A percentile compares a stretch with the other conserved stretches of the same genome.
These are phyloP conservation scores for Cephus pulcher DNA, from an alignment of 2,888 invertebrate species.

Conservation along the genomic window DNA sequence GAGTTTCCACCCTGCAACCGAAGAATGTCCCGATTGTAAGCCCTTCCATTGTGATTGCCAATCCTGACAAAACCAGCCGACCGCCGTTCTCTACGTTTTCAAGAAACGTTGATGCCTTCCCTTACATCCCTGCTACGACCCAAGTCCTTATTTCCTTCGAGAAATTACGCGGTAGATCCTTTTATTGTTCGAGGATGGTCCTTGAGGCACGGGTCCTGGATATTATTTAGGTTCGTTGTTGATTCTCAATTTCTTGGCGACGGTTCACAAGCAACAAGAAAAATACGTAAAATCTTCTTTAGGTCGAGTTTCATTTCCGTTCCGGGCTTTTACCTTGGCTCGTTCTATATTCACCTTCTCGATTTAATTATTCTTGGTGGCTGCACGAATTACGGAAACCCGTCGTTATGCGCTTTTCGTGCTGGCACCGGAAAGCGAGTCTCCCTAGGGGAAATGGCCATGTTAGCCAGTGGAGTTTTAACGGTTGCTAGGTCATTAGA, in stretches of 20 bases:
- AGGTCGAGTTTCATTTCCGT: background rate
- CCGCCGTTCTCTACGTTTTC: background rate
- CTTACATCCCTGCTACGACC: background rate
- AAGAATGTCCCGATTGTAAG: background rate
- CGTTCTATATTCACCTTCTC: background rate
- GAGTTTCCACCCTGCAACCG: background rate
- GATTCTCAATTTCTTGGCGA: background rate
- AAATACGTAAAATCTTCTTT: background rate
- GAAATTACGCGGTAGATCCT: background rate
- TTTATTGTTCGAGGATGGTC: background rate
- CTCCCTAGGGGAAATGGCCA: slow-evolving; percentile 23
- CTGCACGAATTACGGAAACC: background rate
- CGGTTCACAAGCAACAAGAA: background rate
- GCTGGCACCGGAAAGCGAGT: background rate
- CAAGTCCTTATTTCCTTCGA: background rate
- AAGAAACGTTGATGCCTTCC: background rate
- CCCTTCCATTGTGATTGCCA: background rate
- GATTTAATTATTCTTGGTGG: background rate
- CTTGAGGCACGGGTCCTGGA: background rate
- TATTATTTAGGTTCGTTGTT: background rate
- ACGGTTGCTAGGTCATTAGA: slow-evolving; percentile 32
- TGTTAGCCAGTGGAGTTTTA: slow-evolving; percentile 34
- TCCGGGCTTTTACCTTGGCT: background rate
- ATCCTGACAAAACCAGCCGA: background rate
- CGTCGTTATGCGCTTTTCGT: background rate